phyloP scores from a whole-genome alignment of 1,140 invertebrate species.

The Ganaspis sp. region DNA sequence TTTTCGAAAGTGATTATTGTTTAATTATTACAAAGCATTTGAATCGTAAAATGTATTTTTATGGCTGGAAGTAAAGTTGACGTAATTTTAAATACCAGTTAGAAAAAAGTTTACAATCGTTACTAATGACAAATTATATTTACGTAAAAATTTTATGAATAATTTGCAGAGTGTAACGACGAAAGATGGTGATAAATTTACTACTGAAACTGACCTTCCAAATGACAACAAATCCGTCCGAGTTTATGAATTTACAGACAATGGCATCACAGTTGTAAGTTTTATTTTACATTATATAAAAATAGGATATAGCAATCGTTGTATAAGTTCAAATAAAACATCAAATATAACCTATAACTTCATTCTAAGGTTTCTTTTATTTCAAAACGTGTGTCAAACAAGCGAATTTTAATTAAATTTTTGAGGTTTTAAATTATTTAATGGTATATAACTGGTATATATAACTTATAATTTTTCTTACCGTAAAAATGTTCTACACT shows the following conservation, averaged over 20 bases:
- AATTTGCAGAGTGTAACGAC: constrained; percentile 68
- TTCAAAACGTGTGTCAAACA: too few relatives aligned
- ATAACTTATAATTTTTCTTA: too few relatives aligned
- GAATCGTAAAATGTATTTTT: too few relatives aligned
- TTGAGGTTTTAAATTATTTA: too few relatives aligned
- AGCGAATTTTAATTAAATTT: too few relatives aligned
- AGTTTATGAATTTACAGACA: constrained; percentile 68
- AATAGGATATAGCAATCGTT: neutral
- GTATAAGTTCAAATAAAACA: neutral
- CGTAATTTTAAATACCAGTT: neutral
- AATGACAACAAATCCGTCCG: constrained; percentile 60
- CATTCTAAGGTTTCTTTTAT: too few relatives aligned
- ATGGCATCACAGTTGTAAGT: constrained; percentile 69
- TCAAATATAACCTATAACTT: too few relatives aligned
- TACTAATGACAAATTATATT: neutral
- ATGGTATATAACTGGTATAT: too few relatives aligned
- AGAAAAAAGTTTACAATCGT: neutral
- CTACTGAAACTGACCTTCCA: constrained; percentile 60
- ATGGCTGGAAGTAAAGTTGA: neutral
- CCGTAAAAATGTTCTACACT: too few relatives aligned
- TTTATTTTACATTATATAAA: neutral
- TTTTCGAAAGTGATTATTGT: too few relatives aligned
- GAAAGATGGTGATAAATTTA: constrained; percentile 66
- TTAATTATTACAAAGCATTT: too few relatives aligned
- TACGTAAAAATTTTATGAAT: neutral